Percentiles rank a stretch among this genome's conserved stretches.
phyloP scores from a whole-genome alignment of 2,888 invertebrate genomes.

The Tinea trinotella region DNA sequence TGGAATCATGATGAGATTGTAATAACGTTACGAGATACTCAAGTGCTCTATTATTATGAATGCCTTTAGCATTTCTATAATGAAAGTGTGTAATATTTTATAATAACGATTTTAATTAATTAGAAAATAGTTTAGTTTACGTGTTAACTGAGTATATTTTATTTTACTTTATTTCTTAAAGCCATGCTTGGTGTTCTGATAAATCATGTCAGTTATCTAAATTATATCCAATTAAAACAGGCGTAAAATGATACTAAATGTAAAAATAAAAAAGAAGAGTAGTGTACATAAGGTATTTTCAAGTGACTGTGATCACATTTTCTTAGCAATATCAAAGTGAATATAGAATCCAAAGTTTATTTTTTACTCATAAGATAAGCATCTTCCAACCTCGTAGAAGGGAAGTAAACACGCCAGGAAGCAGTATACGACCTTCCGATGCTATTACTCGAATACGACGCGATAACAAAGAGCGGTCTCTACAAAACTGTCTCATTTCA shows the following conservation, averaged over 20 bases:
- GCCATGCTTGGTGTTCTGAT: slow-evolving; percentile 35
- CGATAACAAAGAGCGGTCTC: slow-evolving; percentile 29
- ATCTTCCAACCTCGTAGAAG: not conserved
- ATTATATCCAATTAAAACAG: not conserved
- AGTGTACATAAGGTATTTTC: not conserved
- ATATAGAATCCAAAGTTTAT: slow-evolving; percentile 8
- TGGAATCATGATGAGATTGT: slow-evolving; percentile 8
- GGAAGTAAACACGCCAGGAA: slow-evolving; percentile 19
- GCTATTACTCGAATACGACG: slow-evolving; percentile 14
- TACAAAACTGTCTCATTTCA: slow-evolving; percentile 50
- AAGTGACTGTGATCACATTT: not conserved
- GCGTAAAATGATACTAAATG: not conserved
- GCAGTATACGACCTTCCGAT: slow-evolving; percentile 18
- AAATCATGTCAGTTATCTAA: slow-evolving; percentile 4
- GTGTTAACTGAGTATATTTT: slow-evolving; percentile 39
- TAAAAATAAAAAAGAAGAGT: not conserved
- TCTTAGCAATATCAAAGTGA: not conserved
- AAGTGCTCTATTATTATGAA: not conserved
- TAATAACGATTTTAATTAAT: slow-evolving; percentile 28
- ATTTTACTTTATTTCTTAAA: slow-evolving; percentile 14
- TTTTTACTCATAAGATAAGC: slow-evolving; percentile 9
- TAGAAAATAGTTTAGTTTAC: slow-evolving; percentile 45
- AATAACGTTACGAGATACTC: slow-evolving; percentile 1
- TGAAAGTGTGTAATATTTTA: not conserved
- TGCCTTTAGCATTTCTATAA: not conserved